Conservation (phyloP, 2,797 vertebrate species). For the Cryptoprocta ferox region DNA sequence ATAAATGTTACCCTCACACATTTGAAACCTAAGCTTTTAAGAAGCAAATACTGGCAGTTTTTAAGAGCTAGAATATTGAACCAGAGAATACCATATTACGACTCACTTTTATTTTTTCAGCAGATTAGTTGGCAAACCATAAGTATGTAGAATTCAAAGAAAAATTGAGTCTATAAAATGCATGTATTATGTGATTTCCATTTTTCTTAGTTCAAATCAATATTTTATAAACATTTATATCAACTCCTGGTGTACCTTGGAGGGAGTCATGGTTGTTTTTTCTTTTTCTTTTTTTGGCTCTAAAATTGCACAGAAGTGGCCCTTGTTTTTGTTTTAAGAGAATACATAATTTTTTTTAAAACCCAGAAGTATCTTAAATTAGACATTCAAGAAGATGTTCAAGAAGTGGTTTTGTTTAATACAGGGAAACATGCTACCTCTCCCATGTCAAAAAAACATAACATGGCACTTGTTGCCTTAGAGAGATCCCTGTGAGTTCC, state of each 20-base stretch:
- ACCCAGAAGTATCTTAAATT: not conserved
- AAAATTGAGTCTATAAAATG: conserved; percentile 18
- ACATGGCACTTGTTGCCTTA: not conserved
- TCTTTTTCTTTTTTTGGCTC: not conserved
- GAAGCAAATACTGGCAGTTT: conserved; percentile 37
- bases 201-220: conserved; percentile 18
- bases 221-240: conserved; percentile 21
- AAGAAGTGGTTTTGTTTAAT: conserved; percentile 47
- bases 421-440: not conserved
- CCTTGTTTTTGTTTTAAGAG: conserved; percentile 45
- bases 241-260: not conserved
- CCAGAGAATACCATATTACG: conserved; percentile 34
- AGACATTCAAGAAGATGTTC: not conserved
- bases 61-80: conserved; percentile 44
- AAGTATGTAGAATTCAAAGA: conserved; percentile 30
- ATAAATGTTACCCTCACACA: conserved; percentile 29
- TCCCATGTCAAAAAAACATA: not conserved
- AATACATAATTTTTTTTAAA: conserved; percentile 37
- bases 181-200: not conserved
- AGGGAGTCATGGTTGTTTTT: not conserved
- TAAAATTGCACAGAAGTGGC: not conserved
- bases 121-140: conserved; percentile 41
- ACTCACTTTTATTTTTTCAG: conserved; percentile 43
- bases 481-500: not conserved
- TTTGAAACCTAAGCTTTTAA: conserved; percentile 52